phyloP scores from a whole-genome alignment of 2,797 vertebrate species.

The Phalloptychus januarius region DNA sequence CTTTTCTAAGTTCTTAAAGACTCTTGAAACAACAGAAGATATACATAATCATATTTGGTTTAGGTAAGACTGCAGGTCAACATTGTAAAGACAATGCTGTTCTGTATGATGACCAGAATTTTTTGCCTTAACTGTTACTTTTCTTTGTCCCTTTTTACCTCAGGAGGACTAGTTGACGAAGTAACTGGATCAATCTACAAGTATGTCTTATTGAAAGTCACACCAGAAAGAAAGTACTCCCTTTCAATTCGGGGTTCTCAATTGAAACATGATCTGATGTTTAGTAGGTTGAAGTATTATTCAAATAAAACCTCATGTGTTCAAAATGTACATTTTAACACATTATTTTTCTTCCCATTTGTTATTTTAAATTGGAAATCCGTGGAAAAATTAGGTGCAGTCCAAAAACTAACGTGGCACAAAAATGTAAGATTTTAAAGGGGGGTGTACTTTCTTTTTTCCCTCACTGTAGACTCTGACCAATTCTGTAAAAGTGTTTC shows the following conservation, averaged over 20 bases:
- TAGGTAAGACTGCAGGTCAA: neutral
- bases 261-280: neutral
- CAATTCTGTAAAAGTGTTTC: neutral
- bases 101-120: neutral
- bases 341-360: neutral
- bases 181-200: constrained; percentile 87
- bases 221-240: neutral
- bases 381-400: neutral
- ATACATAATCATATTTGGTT: too few species aligned
- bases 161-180: constrained; percentile 86
- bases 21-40: too few species aligned
- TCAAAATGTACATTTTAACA: neutral
- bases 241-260: neutral
- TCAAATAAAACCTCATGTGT: neutral
- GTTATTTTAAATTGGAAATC: neutral
- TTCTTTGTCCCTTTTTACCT: constrained; percentile 1
- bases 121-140: neutral
- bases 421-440: neutral
- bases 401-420: neutral
- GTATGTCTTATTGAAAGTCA: constrained; percentile 69
- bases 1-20: too few species aligned
- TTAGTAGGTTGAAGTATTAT: neutral
- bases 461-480: neutral
- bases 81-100: neutral
- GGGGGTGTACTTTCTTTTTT: neutral